A percentile compares a stretch with the other conserved stretches of the same genome.
These are phyloP conservation scores for Falco columbarius DNA, from an alignment of 2,797 vertebrate species.

Conservation along the genomic window DNA sequence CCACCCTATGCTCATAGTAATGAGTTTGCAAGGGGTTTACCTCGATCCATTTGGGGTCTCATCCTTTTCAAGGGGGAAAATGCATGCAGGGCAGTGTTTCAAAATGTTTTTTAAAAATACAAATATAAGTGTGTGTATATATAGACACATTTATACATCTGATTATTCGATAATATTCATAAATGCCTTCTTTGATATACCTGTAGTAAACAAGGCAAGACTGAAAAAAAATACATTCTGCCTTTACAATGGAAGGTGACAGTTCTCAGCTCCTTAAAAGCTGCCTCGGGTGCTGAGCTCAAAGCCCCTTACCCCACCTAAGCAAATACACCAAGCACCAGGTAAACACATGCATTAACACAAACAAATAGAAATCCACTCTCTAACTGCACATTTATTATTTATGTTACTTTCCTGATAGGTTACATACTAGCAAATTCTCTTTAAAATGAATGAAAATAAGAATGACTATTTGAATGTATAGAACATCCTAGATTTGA, in stretches of 20 bases:
- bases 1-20: neutral
- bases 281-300: neutral
- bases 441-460: neutral
- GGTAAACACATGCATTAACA: neutral
- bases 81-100: neutral
- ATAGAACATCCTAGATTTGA: neutral
- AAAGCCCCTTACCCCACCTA: neutral
- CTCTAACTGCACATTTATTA: neutral
- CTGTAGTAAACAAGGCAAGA: neutral
- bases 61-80: neutral
- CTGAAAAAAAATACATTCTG: neutral
- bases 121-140: accelerated
- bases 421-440: neutral
- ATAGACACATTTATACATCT: neutral
- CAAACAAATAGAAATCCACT: neutral
- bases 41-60: neutral
- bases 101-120: neutral
- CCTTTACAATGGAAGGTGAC: neutral
- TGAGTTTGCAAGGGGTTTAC: neutral
- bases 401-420: neutral
- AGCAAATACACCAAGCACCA: neutral
- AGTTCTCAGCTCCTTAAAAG: neutral
- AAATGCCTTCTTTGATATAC: neutral
- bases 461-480: neutral
- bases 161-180: neutral